phyloP scores from a whole-genome alignment of 35 echinoderm and acorn worm species.

The Diadema setosum region DNA sequence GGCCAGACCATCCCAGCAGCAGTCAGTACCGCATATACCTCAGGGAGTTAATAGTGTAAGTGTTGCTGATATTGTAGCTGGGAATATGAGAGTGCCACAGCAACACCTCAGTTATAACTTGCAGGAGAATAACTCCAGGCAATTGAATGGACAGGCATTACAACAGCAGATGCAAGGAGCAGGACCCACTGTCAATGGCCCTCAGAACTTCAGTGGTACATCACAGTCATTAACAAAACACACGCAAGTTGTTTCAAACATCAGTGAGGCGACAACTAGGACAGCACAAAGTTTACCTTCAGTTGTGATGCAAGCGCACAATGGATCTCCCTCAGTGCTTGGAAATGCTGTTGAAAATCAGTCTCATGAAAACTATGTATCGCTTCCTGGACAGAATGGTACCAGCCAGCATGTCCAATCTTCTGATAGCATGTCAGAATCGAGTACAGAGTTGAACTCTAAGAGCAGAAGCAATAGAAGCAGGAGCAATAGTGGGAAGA shows the following conservation, averaged over 20 bases:
- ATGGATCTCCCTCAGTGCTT: too few relatives aligned
- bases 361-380: too few relatives aligned
- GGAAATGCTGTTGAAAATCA: too few relatives aligned
- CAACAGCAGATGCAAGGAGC: neutral
- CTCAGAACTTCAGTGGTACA: neutral
- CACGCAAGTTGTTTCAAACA: too few relatives aligned
- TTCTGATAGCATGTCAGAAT: conserved; percentile 1
- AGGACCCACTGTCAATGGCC: neutral
- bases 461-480: neutral
- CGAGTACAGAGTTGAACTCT: neutral
- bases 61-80: neutral
- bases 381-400: neutral
- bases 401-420: neutral
- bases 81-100: neutral
- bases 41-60: neutral
- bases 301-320: too few relatives aligned
- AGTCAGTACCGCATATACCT: neutral
- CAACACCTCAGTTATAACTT: neutral
- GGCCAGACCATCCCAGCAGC: neutral
- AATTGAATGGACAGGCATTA: neutral
- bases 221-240: too few relatives aligned
- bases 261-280: too few relatives aligned
- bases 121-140: neutral
- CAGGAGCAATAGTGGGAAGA: neutral
- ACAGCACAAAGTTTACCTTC: too few relatives aligned